Conservation (phyloP, 2,888 invertebrate genomes). For the Punctoribates punctum region DNA sequence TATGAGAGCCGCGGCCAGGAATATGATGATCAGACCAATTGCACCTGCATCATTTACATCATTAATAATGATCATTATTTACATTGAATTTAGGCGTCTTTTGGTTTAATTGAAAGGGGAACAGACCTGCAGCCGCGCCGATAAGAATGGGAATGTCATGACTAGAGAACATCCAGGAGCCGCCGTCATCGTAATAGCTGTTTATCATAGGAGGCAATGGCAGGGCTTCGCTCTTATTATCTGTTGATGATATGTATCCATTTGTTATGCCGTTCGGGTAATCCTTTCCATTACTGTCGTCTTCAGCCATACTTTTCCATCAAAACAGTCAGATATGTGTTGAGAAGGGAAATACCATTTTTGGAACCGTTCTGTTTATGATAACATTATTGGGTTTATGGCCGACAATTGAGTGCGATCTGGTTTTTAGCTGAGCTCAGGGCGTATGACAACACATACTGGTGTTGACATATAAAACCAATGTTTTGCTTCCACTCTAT, state of each 20-base stretch:
- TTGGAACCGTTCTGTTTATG: not conserved
- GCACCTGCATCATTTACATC: no score
- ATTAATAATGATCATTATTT: no score
- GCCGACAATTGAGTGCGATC: not conserved
- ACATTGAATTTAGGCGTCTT: no score
- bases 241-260: not conserved
- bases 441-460: not conserved
- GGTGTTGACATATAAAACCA: not conserved
- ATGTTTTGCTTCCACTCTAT: not conserved
- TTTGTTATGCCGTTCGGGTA: not conserved
- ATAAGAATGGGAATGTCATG: slow-evolving; percentile 47
- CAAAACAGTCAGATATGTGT: not conserved
- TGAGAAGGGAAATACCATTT: not conserved
- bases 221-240: not conserved
- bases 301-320: slow-evolving; percentile 12
- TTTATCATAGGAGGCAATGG: not conserved
- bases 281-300: not conserved
- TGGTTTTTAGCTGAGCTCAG: not conserved
- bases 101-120: not conserved
- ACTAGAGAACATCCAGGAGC: slow-evolving; percentile 45
- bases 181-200: slow-evolving; percentile 43
- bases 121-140: slow-evolving; percentile 46
- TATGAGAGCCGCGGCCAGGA: slow-evolving; percentile 45
- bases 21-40: slow-evolving; percentile 45
- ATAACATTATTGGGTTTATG: not conserved